phyloP scores from a whole-genome alignment of 2,797 vertebrate genomes.

The Tarsius wallacei region DNA sequence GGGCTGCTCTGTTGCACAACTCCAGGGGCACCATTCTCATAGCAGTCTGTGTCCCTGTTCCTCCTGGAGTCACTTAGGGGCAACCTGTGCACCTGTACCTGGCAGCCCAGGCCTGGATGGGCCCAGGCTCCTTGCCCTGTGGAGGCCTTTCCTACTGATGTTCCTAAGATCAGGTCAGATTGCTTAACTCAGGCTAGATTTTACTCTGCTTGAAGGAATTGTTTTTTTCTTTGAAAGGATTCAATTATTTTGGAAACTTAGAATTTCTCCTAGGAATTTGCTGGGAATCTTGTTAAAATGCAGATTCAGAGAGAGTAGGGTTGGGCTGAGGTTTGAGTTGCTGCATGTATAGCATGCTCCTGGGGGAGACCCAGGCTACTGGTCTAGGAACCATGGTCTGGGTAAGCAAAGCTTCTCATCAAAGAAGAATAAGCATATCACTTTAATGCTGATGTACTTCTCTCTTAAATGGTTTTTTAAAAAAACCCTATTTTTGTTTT shows the following conservation, averaged over 20 bases:
- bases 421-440: background rate
- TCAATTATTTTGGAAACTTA: conserved; percentile 16
- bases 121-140: background rate
- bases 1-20: accelerated
- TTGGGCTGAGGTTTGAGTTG: background rate
- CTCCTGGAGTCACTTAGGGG: background rate
- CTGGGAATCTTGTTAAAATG: background rate
- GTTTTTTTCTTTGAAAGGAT: background rate
- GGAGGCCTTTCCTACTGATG: background rate
- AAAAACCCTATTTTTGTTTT: background rate
- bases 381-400: background rate
- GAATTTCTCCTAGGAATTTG: background rate
- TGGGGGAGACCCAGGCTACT: background rate
- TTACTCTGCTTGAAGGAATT: background rate
- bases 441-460: background rate
- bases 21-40: background rate
- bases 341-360: background rate
- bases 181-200: background rate
- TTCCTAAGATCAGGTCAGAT: background rate
- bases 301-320: background rate
- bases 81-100: accelerated
- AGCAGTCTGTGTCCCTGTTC: background rate
- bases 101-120: background rate
- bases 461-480: background rate
- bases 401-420: background rate